Evolutionary conservation across 2,113 vertebrate genomes (phyloP).

Genomic region (Aegithalos caudatus): DNA sequence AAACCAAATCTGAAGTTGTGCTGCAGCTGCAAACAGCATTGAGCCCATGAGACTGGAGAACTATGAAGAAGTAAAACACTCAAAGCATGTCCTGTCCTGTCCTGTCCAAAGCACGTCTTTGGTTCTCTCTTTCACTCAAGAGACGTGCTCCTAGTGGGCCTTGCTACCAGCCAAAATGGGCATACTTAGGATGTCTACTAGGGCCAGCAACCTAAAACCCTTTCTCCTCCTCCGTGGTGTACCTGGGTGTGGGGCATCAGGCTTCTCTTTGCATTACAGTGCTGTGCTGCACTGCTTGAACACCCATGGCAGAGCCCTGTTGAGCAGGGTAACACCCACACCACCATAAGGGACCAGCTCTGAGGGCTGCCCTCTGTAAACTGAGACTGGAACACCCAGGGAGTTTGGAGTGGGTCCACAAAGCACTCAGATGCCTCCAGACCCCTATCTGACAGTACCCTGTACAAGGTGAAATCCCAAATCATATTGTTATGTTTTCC

Average conservation of each 20-base stretch:
- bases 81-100: background rate
- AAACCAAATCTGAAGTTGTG: background rate
- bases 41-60: background rate
- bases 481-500: background rate
- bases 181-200: background rate
- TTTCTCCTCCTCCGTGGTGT: background rate
- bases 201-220: background rate
- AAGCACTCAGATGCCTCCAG: background rate
- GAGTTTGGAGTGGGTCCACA: background rate
- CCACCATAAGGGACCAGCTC: background rate
- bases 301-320: background rate
- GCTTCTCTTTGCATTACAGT: background rate
- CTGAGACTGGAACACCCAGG: background rate
- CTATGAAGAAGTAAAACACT: background rate
- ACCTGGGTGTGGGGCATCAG: background rate
- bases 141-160: rapidly evolving
- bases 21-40: background rate
- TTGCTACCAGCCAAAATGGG: background rate
- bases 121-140: background rate
- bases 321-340: background rate
- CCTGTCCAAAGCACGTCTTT: background rate
- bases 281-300: background rate
- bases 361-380: background rate
- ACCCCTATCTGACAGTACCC: background rate
- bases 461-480: background rate